Evolutionary conservation across 1,140 invertebrate species (phyloP).

Genomic region (Leptopilina clavipes): DNA sequence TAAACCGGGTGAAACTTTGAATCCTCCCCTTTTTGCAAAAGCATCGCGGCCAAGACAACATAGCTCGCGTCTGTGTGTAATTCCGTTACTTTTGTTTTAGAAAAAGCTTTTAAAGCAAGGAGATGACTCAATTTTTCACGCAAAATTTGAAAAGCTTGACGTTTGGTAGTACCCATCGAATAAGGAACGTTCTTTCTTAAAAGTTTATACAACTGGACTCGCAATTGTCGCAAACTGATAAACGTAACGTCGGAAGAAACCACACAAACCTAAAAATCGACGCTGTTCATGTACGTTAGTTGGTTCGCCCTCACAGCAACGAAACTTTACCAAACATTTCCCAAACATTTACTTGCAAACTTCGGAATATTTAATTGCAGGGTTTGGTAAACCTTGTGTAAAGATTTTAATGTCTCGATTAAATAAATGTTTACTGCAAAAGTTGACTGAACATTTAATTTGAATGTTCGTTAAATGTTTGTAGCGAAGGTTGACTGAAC

Average conservation of each 20-base stretch:
- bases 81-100: slow-evolving; percentile 50
- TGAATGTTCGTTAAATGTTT: too few species aligned
- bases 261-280: slow-evolving; percentile 60
- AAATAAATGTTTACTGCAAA: too few species aligned
- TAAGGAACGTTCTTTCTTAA: slow-evolving; percentile 42
- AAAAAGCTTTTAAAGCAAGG: slow-evolving; percentile 49
- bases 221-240: slow-evolving; percentile 53
- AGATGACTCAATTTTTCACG: slow-evolving; percentile 14
- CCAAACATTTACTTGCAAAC: too few species aligned
- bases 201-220: slow-evolving; percentile 48
- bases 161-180: slow-evolving; percentile 26
- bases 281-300: slow-evolving; percentile 57
- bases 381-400: too few species aligned
- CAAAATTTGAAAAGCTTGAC: not conserved
- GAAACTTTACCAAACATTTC: too few species aligned
- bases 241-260: slow-evolving; percentile 62
- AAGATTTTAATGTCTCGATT: too few species aligned
- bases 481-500: too few species aligned
- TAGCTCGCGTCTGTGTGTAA: too few species aligned
- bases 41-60: too few species aligned
- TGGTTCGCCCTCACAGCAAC: too few species aligned
- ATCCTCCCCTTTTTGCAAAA: not conserved
- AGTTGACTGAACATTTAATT: too few species aligned
- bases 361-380: too few species aligned
- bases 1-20: slow-evolving; percentile 40